These are phyloP conservation scores for Hippocampus barbouri DNA, from an alignment of 2,113 vertebrate species.

Conservation along the genomic window DNA sequence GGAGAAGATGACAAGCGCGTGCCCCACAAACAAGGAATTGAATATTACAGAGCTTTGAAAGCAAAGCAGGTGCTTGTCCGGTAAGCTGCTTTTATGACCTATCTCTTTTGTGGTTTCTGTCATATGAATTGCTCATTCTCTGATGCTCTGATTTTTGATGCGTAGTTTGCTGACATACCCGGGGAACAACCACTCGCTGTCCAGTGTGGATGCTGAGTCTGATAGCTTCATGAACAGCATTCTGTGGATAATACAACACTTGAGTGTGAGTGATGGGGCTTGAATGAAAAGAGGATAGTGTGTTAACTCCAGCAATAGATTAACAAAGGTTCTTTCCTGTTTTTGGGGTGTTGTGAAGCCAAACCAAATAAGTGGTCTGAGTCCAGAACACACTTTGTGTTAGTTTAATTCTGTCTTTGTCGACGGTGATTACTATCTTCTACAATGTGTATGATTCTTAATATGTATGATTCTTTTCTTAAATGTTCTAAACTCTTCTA, in stretches of 20 bases:
- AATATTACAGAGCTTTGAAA: constrained; percentile 90
- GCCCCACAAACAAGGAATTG: constrained; percentile 86
- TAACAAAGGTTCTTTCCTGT: not conserved
- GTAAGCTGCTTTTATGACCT: constrained; percentile 68
- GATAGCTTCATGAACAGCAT: constrained; percentile 89
- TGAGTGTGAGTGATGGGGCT: constrained; percentile 57
- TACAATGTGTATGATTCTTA: not conserved
- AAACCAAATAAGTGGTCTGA: not conserved
- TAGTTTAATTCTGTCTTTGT: not conserved
- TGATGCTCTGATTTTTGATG: constrained; percentile 13
- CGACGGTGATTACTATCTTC: not conserved
- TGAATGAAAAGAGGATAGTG: not conserved
- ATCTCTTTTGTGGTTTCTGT: not conserved
- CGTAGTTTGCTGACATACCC: constrained; percentile 88
- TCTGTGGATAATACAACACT: constrained; percentile 84
- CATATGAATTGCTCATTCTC: not conserved
- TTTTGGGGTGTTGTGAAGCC: not conserved
- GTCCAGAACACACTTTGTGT: not conserved
- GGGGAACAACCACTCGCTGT: constrained; percentile 83
- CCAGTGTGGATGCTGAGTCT: constrained; percentile 87
- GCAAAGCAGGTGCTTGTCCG: constrained; percentile 77
- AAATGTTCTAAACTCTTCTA: not conserved
- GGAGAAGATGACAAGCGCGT: constrained; percentile 89
- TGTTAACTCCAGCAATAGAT: not conserved
- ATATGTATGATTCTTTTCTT: not conserved